A percentile compares a stretch with the other conserved stretches of the same genome.
Conservation (phyloP, 2,113 vertebrate genomes). For the Centropristis striata region DNA sequence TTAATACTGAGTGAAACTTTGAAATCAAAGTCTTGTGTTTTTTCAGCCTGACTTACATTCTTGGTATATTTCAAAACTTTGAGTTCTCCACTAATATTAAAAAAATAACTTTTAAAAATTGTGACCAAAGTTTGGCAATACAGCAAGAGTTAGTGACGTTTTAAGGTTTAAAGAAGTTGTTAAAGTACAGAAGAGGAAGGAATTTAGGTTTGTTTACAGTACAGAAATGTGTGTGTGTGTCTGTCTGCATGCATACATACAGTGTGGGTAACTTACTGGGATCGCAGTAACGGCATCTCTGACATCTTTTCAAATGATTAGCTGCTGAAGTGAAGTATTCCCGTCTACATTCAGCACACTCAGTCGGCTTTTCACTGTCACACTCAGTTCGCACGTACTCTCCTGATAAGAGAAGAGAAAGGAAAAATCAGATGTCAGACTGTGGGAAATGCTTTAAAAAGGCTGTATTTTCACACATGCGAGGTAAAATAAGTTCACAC, state of each 20-base stretch:
- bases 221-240: slow-evolving; percentile 21
- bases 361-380: accelerated
- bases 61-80: neutral
- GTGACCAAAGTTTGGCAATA: neutral
- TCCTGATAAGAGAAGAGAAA: slow-evolving; percentile 62
- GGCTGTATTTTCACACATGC: too few relatives aligned
- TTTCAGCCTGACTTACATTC: neutral
- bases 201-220: too few relatives aligned
- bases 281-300: slow-evolving; percentile 46
- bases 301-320: slow-evolving; percentile 42
- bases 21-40: neutral
- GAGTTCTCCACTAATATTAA: neutral
- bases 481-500: neutral
- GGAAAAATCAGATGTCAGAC: neutral
- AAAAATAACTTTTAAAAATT: neutral
- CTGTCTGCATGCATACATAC: neutral
- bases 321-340: slow-evolving; percentile 1
- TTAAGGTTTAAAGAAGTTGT: neutral
- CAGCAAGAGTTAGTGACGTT: neutral
- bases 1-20: neutral
- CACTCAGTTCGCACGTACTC: slow-evolving; percentile 40
- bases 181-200: neutral
- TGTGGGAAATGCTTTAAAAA: too few relatives aligned
- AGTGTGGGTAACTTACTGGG: slow-evolving; percentile 59
- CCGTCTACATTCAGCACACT: slow-evolving; percentile 51